phyloP scores from a whole-genome alignment of 2,113 vertebrate genomes.

The Tursiops truncatus region DNA sequence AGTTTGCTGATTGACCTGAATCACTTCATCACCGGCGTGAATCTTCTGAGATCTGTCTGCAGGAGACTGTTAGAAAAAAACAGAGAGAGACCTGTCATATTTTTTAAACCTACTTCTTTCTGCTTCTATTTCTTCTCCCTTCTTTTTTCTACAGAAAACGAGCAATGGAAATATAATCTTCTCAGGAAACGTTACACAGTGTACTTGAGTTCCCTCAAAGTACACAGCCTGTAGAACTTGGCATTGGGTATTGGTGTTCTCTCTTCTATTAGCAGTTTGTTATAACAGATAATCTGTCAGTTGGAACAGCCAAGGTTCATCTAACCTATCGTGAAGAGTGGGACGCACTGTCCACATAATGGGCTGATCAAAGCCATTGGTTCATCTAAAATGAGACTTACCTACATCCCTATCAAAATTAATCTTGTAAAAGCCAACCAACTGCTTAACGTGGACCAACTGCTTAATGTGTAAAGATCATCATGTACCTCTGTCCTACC shows the following conservation, averaged over 20 bases:
- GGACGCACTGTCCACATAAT: no score
- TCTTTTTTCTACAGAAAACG: not conserved
- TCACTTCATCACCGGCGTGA: constrained; percentile 96
- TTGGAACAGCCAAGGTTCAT: fast-evolving
- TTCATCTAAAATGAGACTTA: not conserved
- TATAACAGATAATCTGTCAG: not conserved
- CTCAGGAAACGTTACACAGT: not conserved
- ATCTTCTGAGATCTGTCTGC: constrained; percentile 96
- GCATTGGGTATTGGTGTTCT: fast-evolving
- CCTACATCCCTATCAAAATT: not conserved
- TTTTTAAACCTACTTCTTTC: not conserved
- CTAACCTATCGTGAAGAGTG: not conserved
- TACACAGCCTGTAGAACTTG: fast-evolving
- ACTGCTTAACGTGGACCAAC: no score
- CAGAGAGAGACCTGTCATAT: not conserved
- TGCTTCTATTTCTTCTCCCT: not conserved
- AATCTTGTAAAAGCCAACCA: not conserved
- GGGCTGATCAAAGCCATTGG: not conserved
- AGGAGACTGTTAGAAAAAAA: constrained; percentile 87
- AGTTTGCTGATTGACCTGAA: constrained; percentile 95
- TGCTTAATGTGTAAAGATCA: not conserved
- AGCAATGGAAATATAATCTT: not conserved
- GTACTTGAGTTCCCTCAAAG: not conserved
- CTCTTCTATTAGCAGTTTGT: not conserved
- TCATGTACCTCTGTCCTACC: not conserved